Evolutionary conservation across 37 sponge, comb jelly and placozoan genomes (phyloP), one percentile per base, ranked within the genome.

Genomic region (Spongia lamella): DNA sequence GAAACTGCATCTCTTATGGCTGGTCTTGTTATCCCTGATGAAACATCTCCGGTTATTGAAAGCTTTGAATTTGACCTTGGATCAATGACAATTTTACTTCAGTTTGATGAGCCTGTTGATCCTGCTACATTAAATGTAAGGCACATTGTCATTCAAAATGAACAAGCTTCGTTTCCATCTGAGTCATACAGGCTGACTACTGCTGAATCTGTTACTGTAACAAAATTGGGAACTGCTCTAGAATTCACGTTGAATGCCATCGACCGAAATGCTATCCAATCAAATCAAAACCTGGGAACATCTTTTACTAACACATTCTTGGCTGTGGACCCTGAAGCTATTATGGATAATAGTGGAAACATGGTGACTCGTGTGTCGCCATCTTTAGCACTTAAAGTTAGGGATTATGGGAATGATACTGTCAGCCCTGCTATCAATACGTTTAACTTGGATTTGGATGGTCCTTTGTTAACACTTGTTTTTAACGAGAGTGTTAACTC

Each of bases 101-200:
- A 66, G 24, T 93, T 93, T 56, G 81, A 88, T 82, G 93, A 93
- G 57, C 93, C 93, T 37, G 56, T 93, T 29, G 58, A 88, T 69
- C 21, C 58, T 0, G 15, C 35, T 58, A 84, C 89, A 17, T 64
- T 93, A 9, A 89, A 93, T 68, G 82, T 82, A 15, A 66, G 89
- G 16, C 93, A 93, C 54, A 60, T 93, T n/a, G 32, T 57, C 7
- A 50, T 93, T 26, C 82, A 84, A 53, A 88, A 81, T 63, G 72
- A 75, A 38, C 79, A 55, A 47, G 83, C 74, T 19, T 47, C 77
- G 3, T 88, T 93, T 63, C 93, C 93, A 51, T n/a, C 17, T 9
- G 50, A 78, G 1, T 70, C 67, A 0, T 78, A 81, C 49, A 36
- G 62, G 14, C 72, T 93, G 3, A 71, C 65, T 3, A 37, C 64